Conservation (phyloP, 1,140 invertebrate genomes). For the Nixonia krombeini region DNA sequence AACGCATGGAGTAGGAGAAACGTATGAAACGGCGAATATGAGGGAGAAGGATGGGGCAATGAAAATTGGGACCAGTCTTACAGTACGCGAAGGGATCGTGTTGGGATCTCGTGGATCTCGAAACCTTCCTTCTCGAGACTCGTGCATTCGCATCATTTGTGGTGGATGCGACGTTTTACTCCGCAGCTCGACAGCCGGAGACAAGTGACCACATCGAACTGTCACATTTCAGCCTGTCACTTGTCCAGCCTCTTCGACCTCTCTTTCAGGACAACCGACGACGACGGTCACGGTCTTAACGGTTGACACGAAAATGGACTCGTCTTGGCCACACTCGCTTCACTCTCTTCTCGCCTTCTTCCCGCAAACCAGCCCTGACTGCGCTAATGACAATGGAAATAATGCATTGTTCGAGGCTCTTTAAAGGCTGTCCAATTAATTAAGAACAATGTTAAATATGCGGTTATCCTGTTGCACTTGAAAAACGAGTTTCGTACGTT, state of each 20-base stretch:
- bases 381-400: no score
- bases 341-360: no score
- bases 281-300: constrained; percentile 37
- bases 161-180: constrained; percentile 58
- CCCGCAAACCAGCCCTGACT: no score
- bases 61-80: constrained; percentile 34
- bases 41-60: constrained; percentile 24
- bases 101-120: constrained; percentile 8
- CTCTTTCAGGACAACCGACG: constrained; percentile 36
- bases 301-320: constrained; percentile 42
- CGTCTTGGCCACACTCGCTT: constrained; percentile 28
- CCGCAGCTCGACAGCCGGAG: constrained; percentile 52
- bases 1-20: constrained; percentile 19
- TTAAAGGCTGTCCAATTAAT: no score
- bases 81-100: constrained; percentile 4
- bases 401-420: no score
- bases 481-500: no score
- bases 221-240: constrained; percentile 65
- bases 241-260: constrained; percentile 46
- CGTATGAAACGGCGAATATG: constrained; percentile 12
- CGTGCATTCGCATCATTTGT: constrained; percentile 7
- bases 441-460: no score
- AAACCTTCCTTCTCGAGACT: constrained; percentile 14
- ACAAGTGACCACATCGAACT: constrained; percentile 68
- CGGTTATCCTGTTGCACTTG: no score